Evolutionary conservation across 2,113 vertebrate genomes (phyloP).

Genomic region (Rana temporaria): DNA sequence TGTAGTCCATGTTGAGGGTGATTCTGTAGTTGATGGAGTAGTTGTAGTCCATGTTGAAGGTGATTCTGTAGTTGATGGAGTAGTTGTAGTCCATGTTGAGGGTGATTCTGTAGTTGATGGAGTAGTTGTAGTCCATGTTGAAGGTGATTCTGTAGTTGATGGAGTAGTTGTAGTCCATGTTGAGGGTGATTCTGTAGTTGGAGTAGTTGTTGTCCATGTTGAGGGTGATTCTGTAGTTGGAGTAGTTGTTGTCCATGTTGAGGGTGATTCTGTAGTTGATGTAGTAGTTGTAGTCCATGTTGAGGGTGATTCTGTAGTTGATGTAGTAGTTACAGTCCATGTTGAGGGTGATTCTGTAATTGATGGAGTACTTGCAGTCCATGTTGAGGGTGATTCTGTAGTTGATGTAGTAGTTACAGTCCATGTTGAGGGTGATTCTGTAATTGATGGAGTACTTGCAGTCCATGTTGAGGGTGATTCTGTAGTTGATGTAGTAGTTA

Average conservation of each 20-base stretch:
- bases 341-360: not conserved
- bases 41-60: too few species aligned
- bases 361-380: not conserved
- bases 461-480: not conserved
- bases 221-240: not conserved
- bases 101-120: not conserved
- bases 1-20: too few species aligned
- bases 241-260: too few species aligned
- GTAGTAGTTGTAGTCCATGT: too few species aligned
- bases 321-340: not conserved
- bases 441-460: not conserved
- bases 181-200: not conserved
- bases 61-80: not conserved
- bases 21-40: too few species aligned
- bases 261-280: too few species aligned
- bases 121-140: not conserved
- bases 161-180: not conserved
- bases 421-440: not conserved
- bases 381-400: not conserved
- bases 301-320: too few species aligned
- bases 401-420: not conserved
- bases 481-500: not conserved
- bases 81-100: not conserved
- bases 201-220: not conserved
- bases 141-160: not conserved